Conservation (phyloP, 2,113 vertebrate species). For the Bubo blakistoni region DNA sequence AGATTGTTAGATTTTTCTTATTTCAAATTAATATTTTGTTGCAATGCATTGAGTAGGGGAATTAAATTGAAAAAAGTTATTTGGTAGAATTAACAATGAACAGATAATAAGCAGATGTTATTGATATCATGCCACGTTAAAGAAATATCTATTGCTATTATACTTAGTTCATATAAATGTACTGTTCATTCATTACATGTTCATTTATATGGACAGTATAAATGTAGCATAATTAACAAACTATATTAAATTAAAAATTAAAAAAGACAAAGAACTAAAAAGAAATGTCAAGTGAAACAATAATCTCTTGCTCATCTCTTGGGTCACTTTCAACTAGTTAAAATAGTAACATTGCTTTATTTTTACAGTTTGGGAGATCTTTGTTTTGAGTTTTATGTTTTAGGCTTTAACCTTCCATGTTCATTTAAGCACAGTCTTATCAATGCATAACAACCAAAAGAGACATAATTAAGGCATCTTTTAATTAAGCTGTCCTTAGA, state of each 20-base stretch:
- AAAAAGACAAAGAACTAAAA: background rate
- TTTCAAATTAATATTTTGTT: background rate
- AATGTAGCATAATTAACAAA: background rate
- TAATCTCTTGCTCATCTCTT: background rate
- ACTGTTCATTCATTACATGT: background rate
- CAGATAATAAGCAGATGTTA: background rate
- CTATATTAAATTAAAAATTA: background rate
- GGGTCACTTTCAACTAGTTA: background rate
- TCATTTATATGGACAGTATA: background rate
- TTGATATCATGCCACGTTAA: background rate
- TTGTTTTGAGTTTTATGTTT: background rate
- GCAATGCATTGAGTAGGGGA: background rate
- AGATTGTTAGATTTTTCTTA: background rate
- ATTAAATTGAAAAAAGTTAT: background rate
- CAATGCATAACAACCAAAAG: background rate
- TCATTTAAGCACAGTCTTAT: background rate
- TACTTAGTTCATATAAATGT: background rate
- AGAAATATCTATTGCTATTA: background rate
- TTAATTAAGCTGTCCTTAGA: background rate
- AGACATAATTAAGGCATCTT: background rate
- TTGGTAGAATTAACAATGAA: background rate
- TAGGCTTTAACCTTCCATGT: background rate
- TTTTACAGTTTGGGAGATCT: background rate
- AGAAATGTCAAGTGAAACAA: background rate
- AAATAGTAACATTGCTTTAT: background rate